These are phyloP conservation scores for Pelecanoides urinatrix DNA, from an alignment of 2,113 vertebrate species.

Conservation along the genomic window DNA sequence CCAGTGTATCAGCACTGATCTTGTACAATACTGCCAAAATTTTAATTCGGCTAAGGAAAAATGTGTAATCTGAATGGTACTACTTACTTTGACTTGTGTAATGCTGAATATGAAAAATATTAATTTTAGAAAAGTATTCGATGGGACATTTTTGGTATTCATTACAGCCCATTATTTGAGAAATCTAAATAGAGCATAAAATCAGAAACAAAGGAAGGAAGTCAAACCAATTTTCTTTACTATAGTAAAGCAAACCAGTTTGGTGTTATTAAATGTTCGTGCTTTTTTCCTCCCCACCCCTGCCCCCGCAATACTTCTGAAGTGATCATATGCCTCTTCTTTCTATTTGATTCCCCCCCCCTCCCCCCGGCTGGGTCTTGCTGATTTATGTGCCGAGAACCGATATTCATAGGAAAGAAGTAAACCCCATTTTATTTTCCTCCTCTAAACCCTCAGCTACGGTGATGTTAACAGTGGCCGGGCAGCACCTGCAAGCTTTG, in stretches of 20 bases:
- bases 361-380: no score
- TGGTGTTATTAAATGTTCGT: background rate
- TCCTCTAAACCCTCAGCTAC: fast-evolving
- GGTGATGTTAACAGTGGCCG: fast-evolving
- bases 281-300: no score
- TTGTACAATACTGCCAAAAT: background rate
- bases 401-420: fast-evolving
- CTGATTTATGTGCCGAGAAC: fast-evolving
- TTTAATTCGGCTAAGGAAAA: background rate
- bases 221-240: background rate
- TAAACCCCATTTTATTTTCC: fast-evolving
- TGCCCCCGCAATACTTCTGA: background rate
- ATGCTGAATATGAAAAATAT: background rate
- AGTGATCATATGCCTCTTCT: background rate
- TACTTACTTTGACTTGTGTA: background rate
- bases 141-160: background rate
- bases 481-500: background rate
- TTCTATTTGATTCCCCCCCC: background rate
- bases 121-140: background rate
- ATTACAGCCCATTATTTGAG: background rate
- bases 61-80: background rate
- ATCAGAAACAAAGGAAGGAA: background rate
- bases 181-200: background rate
- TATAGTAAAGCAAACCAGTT: background rate
- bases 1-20: background rate